Conservation (phyloP, 1,140 invertebrate genomes). For the Megathymus violae region DNA sequence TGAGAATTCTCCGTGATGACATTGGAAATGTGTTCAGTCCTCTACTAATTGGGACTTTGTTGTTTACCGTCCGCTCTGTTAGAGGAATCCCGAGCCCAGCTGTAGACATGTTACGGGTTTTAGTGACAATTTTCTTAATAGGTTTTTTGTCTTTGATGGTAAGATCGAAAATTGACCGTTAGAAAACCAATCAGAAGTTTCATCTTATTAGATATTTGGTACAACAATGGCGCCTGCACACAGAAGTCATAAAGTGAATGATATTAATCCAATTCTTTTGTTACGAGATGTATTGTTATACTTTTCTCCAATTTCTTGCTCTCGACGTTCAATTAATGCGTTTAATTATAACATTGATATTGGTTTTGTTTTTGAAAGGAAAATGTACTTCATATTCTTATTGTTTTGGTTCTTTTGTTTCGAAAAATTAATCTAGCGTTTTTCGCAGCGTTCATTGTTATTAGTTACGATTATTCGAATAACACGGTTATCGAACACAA, state of each 20-base stretch:
- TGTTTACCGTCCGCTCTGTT: too few relatives aligned
- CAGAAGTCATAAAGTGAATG: constrained; percentile 18
- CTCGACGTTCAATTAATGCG: constrained; percentile 22
- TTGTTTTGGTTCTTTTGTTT: neutral
- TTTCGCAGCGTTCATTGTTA: neutral
- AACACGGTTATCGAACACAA: too few relatives aligned
- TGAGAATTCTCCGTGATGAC: too few relatives aligned
- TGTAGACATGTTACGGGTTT: too few relatives aligned
- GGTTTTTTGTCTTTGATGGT: too few relatives aligned
- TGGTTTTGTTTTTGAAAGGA: constrained; percentile 14
- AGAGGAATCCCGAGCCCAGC: too few relatives aligned
- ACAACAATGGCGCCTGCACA: constrained; percentile 2
- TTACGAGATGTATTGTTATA: constrained; percentile 30
- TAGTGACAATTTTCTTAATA: too few relatives aligned
- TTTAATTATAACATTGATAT: constrained; percentile 14
- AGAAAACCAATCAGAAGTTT: constrained; percentile 1
- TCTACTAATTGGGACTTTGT: too few relatives aligned
- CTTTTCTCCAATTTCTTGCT: constrained; percentile 4
- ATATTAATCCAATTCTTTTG: constrained; percentile 25
- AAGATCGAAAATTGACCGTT: neutral
- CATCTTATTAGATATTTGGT: constrained; percentile 8
- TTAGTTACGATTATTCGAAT: too few relatives aligned
- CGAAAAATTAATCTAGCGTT: neutral
- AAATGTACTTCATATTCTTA: neutral
- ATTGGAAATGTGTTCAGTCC: too few relatives aligned